phyloP scores from a whole-genome alignment of 2,888 invertebrate species.

The Selenia dentaria region DNA sequence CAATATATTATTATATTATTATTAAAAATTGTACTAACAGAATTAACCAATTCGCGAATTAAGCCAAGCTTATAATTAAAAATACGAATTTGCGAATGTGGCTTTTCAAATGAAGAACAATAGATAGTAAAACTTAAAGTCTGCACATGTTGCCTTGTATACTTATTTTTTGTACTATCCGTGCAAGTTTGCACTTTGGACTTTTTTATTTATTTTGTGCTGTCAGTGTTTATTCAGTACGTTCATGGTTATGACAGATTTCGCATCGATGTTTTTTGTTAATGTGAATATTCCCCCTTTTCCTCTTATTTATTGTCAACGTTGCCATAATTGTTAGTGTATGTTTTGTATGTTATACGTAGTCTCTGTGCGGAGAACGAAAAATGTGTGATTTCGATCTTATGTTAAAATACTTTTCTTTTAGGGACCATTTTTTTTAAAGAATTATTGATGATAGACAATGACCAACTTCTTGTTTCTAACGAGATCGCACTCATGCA shows the following conservation, averaged over 20 bases:
- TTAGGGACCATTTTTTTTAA: conserved; percentile 81
- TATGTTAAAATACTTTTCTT: conserved; percentile 70
- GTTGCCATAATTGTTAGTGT: conserved; percentile 84
- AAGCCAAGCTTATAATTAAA: conserved; percentile 72
- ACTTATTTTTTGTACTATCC: conserved; percentile 71
- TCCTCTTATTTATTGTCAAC: conserved; percentile 81
- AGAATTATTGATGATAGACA: conserved; percentile 54
- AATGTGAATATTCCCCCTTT: conserved; percentile 71
- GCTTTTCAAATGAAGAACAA: conserved; percentile 73
- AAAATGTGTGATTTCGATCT: conserved; percentile 75
- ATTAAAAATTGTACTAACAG: conserved; percentile 66
- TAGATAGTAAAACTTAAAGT: conserved; percentile 79
- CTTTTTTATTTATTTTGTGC: conserved; percentile 71
- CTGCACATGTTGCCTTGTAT: conserved; percentile 84
- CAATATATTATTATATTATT: conserved; percentile 52
- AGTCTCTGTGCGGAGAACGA: conserved; percentile 65
- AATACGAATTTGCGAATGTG: conserved; percentile 70
- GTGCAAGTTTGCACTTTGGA: conserved; percentile 65
- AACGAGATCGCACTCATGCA: conserved; percentile 35
- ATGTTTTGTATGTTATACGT: conserved; percentile 78
- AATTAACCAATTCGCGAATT: conserved; percentile 77
- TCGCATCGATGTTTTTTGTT: conserved; percentile 44
- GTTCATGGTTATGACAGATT: conserved; percentile 41
- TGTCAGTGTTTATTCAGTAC: conserved; percentile 62
- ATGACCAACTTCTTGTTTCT: conserved; percentile 50